phyloP scores from a whole-genome alignment of 2,797 vertebrate species.

The Xiphophorus birchmanni region DNA sequence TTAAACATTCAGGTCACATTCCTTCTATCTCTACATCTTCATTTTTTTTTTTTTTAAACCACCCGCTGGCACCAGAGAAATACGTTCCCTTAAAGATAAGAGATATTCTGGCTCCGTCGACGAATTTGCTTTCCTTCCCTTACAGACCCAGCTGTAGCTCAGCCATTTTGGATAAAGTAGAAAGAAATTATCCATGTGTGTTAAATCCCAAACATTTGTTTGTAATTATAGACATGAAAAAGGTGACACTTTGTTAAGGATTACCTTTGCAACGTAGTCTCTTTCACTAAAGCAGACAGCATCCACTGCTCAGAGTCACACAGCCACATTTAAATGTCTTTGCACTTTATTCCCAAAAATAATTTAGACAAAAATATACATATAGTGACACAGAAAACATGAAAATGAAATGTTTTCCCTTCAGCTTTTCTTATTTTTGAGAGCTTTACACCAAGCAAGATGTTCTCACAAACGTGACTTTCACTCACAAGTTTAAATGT shows the following conservation, averaged over 20 bases:
- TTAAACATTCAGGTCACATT: slow-evolving; percentile 50
- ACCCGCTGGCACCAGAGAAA: slow-evolving; percentile 2
- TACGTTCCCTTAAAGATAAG: slow-evolving; percentile 25
- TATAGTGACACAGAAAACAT: slow-evolving; percentile 45
- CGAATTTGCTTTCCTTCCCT: not conserved
- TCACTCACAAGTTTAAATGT: slow-evolving; percentile 14
- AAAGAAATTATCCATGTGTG: not conserved
- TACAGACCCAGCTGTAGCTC: not conserved
- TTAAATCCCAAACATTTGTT: not conserved
- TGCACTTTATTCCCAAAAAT: slow-evolving; percentile 72
- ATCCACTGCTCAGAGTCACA: not conserved
- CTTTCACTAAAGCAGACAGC: not conserved
- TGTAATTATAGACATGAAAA: not conserved
- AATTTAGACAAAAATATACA: slow-evolving; percentile 48
- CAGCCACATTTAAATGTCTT: slow-evolving; percentile 1
- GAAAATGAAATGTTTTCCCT: slow-evolving; percentile 48
- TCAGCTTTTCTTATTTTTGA: not conserved
- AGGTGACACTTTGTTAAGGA: not conserved
- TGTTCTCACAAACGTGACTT: slow-evolving; percentile 54
- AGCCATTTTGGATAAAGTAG: not conserved
- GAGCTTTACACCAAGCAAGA: slow-evolving; percentile 62
- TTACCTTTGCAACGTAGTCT: not conserved
- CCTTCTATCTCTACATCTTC: slow-evolving; percentile 49
- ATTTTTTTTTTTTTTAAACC: slow-evolving; percentile 27
- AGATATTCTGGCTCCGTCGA: not conserved